These are phyloP conservation scores for Hippolais icterina DNA, from an alignment of 2,113 vertebrate genomes.

Conservation along the genomic window DNA sequence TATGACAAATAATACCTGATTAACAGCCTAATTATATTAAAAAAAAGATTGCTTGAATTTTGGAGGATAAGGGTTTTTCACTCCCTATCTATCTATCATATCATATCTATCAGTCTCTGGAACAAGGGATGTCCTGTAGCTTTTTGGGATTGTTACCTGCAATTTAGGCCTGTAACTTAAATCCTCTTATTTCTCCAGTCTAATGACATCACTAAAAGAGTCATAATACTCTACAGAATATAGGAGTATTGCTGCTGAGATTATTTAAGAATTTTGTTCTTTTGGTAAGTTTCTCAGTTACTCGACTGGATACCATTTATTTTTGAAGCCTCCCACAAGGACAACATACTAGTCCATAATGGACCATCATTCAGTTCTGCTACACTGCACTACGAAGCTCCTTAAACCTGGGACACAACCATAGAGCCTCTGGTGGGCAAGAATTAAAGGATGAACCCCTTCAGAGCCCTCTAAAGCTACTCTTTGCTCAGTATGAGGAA, in stretches of 20 bases:
- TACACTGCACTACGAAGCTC: neutral
- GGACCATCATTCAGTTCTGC: neutral
- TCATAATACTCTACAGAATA: neutral
- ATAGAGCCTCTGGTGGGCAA: neutral
- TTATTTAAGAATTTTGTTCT: neutral
- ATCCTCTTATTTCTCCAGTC: neutral
- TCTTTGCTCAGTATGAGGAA: neutral
- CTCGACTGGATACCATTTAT: neutral
- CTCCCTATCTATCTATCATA: neutral
- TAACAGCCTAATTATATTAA: neutral
- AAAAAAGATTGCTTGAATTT: neutral
- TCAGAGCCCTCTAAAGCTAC: neutral
- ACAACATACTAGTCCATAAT: neutral
- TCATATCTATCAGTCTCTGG: neutral
- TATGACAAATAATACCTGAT: neutral
- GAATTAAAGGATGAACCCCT: neutral
- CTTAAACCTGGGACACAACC: neutral
- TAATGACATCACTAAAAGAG: neutral
- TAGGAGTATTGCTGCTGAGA: neutral
- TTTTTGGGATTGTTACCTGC: neutral
- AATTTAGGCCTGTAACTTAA: neutral
- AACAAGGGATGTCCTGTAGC: neutral
- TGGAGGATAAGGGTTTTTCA: neutral
- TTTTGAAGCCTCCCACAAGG: neutral
- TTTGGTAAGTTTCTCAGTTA: neutral